These are phyloP conservation scores for Drosophila leontia DNA, from an alignment of 1,140 invertebrate species.

Conservation along the genomic window DNA sequence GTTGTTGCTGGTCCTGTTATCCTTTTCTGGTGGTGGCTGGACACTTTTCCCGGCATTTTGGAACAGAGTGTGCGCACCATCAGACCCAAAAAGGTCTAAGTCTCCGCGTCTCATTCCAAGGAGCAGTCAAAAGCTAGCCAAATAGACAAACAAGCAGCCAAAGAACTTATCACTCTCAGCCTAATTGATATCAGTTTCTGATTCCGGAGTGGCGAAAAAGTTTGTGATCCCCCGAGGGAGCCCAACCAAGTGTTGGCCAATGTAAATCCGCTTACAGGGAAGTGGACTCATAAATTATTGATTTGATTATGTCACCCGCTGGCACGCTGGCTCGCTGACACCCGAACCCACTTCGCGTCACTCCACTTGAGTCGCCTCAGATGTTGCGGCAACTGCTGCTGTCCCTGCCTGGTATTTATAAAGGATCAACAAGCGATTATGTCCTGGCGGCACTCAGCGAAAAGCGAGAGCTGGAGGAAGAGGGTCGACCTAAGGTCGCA, in stretches of 20 bases:
- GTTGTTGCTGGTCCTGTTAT: slow-evolving; percentile 29
- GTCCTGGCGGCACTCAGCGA: slow-evolving; percentile 62
- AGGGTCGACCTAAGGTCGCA: slow-evolving; percentile 24
- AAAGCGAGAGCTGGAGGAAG: neutral
- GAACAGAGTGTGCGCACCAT: slow-evolving; percentile 67
- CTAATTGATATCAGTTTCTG: slow-evolving; percentile 79
- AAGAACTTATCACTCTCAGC: slow-evolving; percentile 77
- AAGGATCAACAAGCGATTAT: slow-evolving; percentile 82
- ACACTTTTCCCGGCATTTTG: slow-evolving; percentile 52
- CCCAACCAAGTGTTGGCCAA: slow-evolving; percentile 63
- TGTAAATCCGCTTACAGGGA: slow-evolving; percentile 78
- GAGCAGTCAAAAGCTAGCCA: slow-evolving; percentile 59
- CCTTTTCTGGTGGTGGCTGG: slow-evolving; percentile 49
- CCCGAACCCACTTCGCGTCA: slow-evolving; percentile 6
- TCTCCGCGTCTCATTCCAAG: neutral
- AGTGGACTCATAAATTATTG: slow-evolving; percentile 83
- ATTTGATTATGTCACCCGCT: slow-evolving; percentile 80
- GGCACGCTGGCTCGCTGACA: slow-evolving; percentile 4
- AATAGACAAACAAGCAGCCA: slow-evolving; percentile 61
- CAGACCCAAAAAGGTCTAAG: neutral
- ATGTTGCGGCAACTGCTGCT: slow-evolving; percentile 44
- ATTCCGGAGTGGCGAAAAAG: slow-evolving; percentile 55
- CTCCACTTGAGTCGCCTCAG: slow-evolving; percentile 9
- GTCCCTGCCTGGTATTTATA: slow-evolving; percentile 70
- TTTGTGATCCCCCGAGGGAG: slow-evolving; percentile 34